These are phyloP conservation scores for Hucho hucho DNA, from an alignment of 2,113 vertebrate species.

Conservation along the genomic window DNA sequence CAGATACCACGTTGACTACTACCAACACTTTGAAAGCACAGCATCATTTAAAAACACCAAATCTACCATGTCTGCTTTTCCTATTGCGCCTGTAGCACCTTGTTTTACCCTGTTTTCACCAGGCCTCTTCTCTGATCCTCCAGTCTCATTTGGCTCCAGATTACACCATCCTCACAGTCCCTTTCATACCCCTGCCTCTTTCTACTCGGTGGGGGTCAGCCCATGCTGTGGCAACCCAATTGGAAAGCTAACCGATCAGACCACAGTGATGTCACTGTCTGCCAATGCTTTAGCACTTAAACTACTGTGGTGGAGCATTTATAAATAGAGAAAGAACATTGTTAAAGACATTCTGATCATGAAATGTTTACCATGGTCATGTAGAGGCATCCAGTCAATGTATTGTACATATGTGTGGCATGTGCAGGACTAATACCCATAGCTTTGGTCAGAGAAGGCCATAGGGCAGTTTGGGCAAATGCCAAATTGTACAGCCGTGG, in stretches of 20 bases:
- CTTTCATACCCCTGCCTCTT: neutral
- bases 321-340: neutral
- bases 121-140: conserved; percentile 7
- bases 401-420: neutral
- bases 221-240: conserved; percentile 10
- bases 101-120: conserved; percentile 24
- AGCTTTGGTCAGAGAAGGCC: no score
- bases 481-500: no score
- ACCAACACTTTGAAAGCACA: neutral
- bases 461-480: no score
- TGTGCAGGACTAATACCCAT: no score
- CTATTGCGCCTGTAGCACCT: conserved; percentile 10
- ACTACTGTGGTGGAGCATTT: neutral
- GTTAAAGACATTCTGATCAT: neutral
- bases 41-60: neutral
- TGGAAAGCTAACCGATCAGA: conserved; percentile 14
- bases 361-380: neutral
- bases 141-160: neutral
- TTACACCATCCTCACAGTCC: neutral
- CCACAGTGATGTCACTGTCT: neutral
- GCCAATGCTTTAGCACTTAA: neutral
- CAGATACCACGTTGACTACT: neutral
- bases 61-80: neutral
- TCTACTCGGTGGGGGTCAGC: neutral
- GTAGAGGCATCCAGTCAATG: no score